Percentiles rank a stretch among this genome's conserved stretches.
Conservation (phyloP, 2,797 vertebrate species). For the Schizopygopsis pylzovi region DNA sequence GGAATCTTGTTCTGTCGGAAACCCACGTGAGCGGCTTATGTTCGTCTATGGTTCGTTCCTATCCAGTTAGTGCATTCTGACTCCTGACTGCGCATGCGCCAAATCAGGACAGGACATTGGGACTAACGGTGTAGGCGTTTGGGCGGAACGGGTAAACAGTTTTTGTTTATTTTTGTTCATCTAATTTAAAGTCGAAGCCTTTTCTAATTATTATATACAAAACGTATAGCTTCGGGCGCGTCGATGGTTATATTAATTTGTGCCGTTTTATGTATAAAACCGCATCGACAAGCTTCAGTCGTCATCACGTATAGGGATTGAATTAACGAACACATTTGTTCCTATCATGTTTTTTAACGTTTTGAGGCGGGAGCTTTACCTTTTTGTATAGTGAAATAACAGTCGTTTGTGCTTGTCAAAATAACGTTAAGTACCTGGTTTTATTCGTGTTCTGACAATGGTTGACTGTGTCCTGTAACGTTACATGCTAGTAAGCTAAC, state of each 20-base stretch:
- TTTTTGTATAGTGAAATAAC: neutral
- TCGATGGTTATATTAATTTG: neutral
- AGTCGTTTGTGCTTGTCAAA: neutral
- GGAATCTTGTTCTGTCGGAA: neutral
- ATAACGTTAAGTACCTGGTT: neutral
- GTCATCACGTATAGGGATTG: neutral
- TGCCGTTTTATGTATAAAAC: neutral
- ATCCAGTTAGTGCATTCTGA: conserved; percentile 11
- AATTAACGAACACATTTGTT: neutral
- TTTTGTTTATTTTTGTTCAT: neutral
- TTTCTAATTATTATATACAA: neutral
- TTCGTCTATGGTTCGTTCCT: neutral
- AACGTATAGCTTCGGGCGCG: neutral
- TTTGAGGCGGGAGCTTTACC: neutral
- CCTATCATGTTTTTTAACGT: neutral
- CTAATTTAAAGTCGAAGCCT: neutral
- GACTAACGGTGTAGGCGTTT: neutral
- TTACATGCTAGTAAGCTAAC: conserved; percentile 46
- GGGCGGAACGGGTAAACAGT: conserved; percentile 45
- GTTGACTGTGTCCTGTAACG: neutral
- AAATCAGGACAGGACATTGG: conserved; percentile 34
- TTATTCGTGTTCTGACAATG: neutral
- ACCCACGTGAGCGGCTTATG: neutral
- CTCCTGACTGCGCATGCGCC: conserved; percentile 24
- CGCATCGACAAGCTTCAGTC: conserved; percentile 20